phyloP scores from a whole-genome alignment of 2,888 invertebrate genomes.

The Caenorhabditis sp. region DNA sequence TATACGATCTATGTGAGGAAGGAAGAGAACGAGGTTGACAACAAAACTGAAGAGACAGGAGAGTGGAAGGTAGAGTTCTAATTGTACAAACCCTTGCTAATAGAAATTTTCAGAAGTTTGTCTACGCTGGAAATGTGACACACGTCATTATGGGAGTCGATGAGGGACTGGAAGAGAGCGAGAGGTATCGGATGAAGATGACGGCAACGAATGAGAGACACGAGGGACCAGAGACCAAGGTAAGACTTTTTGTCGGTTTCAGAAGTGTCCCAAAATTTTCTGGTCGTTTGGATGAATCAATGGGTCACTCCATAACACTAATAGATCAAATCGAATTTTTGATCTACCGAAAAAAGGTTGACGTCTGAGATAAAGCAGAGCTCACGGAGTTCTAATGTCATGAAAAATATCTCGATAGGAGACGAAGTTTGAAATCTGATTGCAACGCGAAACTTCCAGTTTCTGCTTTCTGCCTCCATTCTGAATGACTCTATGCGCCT shows the following conservation, averaged over 20 bases:
- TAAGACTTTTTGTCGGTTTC: neutral
- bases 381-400: no score
- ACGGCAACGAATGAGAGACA: slow-evolving; percentile 64
- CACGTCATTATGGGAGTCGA: slow-evolving; percentile 32
- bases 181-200: slow-evolving; percentile 63
- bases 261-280: neutral
- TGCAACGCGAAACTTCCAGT: no score
- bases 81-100: neutral
- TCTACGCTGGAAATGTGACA: neutral
- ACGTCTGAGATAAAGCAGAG: no score
- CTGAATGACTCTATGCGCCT: no score
- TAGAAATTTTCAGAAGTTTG: slow-evolving; percentile 52
- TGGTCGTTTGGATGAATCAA: no score
- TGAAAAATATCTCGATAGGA: no score
- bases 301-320: no score
- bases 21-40: slow-evolving; percentile 6
- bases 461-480: no score
- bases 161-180: slow-evolving; percentile 58
- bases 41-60: slow-evolving; percentile 1
- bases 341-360: no score
- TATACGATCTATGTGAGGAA: slow-evolving; percentile 51
- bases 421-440: no score
- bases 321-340: no score
- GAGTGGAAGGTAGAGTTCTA: slow-evolving; percentile 4
- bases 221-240: slow-evolving; percentile 61